Evolutionary conservation across 2,888 invertebrate genomes (phyloP).

Genomic region (Thera obeliscata): DNA sequence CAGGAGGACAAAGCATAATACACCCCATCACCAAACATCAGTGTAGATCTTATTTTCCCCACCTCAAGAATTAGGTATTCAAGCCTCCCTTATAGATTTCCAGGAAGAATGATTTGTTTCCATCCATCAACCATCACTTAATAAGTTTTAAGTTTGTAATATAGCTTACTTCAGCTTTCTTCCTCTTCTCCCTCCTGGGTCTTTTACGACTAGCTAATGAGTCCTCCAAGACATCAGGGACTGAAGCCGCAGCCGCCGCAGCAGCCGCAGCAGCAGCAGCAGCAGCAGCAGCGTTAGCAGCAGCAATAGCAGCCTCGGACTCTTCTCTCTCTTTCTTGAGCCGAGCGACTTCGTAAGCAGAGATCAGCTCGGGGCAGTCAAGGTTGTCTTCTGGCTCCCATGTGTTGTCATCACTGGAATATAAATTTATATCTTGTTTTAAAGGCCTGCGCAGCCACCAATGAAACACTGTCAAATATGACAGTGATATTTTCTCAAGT

Average conservation of each 20-base stretch:
- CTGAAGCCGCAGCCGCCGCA: slow-evolving; percentile 23
- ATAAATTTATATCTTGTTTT: neutral
- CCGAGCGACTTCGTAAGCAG: slow-evolving; percentile 88
- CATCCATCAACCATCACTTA: no score
- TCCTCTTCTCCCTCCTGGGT: slow-evolving; percentile 64
- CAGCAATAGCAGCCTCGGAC: slow-evolving; percentile 39
- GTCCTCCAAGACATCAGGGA: slow-evolving; percentile 59
- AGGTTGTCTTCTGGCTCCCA: slow-evolving; percentile 94
- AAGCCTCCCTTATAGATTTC: no score
- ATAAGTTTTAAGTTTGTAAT: no score
- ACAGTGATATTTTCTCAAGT: no score
- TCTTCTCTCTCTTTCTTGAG: slow-evolving; percentile 70
- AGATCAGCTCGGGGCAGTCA: slow-evolving; percentile 90
- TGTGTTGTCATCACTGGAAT: slow-evolving; percentile 89
- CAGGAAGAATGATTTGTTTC: no score
- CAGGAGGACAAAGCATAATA: no score
- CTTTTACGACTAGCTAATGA: slow-evolving; percentile 57
- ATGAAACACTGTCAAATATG: no score
- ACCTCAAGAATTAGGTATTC: no score
- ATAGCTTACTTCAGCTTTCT: slow-evolving; percentile 55
- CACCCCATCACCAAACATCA: no score
- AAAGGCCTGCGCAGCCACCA: no score
- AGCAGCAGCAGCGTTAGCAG: slow-evolving; percentile 40
- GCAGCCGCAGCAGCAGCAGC: slow-evolving; percentile 33
- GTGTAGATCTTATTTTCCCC: no score